A percentile compares a stretch with the other conserved stretches of the same genome.
These are phyloP conservation scores for Augiades crinisus DNA, from an alignment of 2,888 invertebrate genomes.

Conservation along the genomic window DNA sequence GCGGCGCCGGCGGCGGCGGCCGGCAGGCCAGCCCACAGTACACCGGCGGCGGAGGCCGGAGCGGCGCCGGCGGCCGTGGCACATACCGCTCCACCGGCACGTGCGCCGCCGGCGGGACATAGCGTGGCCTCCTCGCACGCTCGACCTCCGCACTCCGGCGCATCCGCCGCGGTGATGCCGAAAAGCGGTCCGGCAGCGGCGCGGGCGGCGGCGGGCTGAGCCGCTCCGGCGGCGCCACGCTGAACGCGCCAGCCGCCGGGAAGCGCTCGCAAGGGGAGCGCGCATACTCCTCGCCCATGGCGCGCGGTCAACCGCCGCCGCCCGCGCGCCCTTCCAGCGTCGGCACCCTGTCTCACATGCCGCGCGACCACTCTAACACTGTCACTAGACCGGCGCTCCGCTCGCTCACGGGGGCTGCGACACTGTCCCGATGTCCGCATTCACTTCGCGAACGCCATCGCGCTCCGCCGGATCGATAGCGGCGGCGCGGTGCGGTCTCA, in stretches of 20 bases:
- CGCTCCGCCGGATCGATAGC: constrained; percentile 73
- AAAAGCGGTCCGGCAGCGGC: constrained; percentile 80
- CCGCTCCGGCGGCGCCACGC: constrained; percentile 84
- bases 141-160: constrained; percentile 85
- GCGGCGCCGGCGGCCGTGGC: constrained; percentile 80
- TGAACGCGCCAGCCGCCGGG: constrained; percentile 80
- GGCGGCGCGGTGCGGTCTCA: constrained; percentile 71
- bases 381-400: constrained; percentile 60
- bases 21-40: constrained; percentile 79
- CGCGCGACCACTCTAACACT: constrained; percentile 66
- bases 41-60: constrained; percentile 73
- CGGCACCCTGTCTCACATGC: constrained; percentile 71
- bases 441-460: constrained; percentile 76
- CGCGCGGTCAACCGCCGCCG: constrained; percentile 77
- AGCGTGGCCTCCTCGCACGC: constrained; percentile 82
- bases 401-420: constrained; percentile 62
- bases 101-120: constrained; percentile 86
- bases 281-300: constrained; percentile 79
- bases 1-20: constrained; percentile 61
- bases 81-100: constrained; percentile 88
- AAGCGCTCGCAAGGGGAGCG: constrained; percentile 80
- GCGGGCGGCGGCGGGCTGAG: constrained; percentile 84
- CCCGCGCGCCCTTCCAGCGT: constrained; percentile 69
- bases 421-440: constrained; percentile 74
- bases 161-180: constrained; percentile 82